Conservation (phyloP, 2,113 vertebrate genomes). For the Tapirus terrestris region DNA sequence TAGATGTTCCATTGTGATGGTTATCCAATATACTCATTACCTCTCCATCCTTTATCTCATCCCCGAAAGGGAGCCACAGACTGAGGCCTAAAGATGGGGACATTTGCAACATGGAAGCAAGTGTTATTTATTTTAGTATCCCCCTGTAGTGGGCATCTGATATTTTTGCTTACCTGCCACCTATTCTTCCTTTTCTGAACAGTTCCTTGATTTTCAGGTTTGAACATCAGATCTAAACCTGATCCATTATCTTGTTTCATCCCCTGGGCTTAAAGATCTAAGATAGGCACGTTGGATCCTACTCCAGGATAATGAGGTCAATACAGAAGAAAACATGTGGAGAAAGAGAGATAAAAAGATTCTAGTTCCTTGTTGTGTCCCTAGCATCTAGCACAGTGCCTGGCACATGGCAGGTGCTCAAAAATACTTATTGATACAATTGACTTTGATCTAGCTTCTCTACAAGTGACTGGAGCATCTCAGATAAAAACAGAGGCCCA, state of each 20-base stretch:
- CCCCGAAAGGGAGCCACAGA: background rate
- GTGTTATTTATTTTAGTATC: background rate
- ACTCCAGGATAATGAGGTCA: background rate
- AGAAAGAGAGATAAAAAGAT: background rate
- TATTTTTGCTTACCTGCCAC: background rate
- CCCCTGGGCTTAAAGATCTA: background rate
- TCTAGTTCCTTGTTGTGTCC: background rate
- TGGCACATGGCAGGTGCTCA: background rate
- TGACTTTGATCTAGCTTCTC: background rate
- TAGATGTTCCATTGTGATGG: background rate
- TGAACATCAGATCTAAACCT: background rate
- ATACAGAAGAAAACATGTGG: background rate
- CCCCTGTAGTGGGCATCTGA: background rate
- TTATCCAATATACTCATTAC: background rate
- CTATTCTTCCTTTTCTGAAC: background rate
- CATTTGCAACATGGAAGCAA: background rate
- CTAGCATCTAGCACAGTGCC: background rate
- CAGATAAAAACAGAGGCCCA: background rate
- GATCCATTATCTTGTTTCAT: background rate
- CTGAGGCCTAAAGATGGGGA: background rate
- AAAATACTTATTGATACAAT: background rate
- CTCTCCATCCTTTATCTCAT: background rate
- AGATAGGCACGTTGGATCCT: background rate
- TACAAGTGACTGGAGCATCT: background rate
- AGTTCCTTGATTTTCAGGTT: background rate